phyloP scores from a whole-genome alignment of 1,140 invertebrate species.

The Atta cephalotes region DNA sequence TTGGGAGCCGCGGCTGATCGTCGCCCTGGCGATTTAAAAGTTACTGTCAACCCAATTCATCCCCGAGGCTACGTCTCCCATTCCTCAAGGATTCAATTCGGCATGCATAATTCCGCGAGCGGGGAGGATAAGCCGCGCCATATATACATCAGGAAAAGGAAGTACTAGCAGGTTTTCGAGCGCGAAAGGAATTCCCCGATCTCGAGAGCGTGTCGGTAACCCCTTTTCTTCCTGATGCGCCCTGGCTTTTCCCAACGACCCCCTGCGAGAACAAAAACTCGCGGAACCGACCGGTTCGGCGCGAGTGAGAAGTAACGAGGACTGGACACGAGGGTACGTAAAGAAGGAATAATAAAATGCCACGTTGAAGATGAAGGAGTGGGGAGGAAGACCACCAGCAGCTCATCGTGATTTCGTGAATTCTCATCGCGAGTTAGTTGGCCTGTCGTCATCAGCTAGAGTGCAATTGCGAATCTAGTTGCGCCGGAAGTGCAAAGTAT shows the following conservation, averaged over 20 bases:
- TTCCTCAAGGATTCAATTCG: conserved; percentile 51
- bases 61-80: conserved; percentile 5
- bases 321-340: conserved; percentile 52
- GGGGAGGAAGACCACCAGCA: conserved; percentile 73
- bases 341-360: conserved; percentile 69
- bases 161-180: conserved; percentile 65
- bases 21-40: conserved; percentile 56
- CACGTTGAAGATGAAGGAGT: conserved; percentile 56
- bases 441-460: conserved; percentile 77
- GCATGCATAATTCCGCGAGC: conserved; percentile 47
- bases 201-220: conserved; percentile 46
- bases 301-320: conserved; percentile 41
- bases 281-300: conserved; percentile 67
- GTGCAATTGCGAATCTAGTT: conserved; percentile 75
- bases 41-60: conserved; percentile 36
- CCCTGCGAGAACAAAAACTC: conserved; percentile 69
- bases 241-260: conserved; percentile 72
- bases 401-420: conserved; percentile 65
- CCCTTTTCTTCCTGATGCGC: conserved; percentile 71
- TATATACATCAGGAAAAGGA: conserved; percentile 63
- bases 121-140: conserved; percentile 36
- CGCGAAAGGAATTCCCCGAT: conserved; percentile 52
- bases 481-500: conserved; percentile 64
- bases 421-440: conserved; percentile 72
- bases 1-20: conserved; percentile 29